These are phyloP conservation scores for Heliconius hortense DNA, from an alignment of 2,888 invertebrate species.

Conservation along the genomic window DNA sequence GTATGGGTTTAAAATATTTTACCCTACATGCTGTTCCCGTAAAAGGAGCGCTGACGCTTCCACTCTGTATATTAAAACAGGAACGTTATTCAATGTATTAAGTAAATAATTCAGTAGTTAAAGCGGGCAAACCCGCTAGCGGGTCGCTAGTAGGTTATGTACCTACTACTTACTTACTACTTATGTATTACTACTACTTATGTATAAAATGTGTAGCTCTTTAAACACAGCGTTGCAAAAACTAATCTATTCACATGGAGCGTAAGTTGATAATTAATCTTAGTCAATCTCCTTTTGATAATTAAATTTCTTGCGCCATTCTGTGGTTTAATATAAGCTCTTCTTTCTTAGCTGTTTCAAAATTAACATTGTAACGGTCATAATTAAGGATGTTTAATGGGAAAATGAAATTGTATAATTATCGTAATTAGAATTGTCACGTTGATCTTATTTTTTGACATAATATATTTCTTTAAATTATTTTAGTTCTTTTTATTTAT, in stretches of 20 bases:
- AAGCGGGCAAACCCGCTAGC: no score
- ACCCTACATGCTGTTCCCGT: no score
- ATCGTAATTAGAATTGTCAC: background rate
- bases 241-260: slow-evolving; percentile 12
- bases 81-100: no score
- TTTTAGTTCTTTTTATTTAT: no score
- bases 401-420: background rate
- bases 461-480: no score
- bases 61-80: no score
- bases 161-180: no score
- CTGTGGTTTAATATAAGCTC: slow-evolving; percentile 20
- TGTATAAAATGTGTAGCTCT: background rate
- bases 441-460: background rate
- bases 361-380: slow-evolving; percentile 2
- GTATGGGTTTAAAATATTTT: no score
- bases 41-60: no score
- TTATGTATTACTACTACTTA: no score
- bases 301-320: background rate
- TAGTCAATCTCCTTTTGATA: slow-evolving; percentile 12
- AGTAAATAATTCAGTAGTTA: no score
- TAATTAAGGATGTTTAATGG: slow-evolving; percentile 4
- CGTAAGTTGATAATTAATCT: slow-evolving; percentile 26
- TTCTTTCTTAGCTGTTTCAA: slow-evolving; percentile 15
- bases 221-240: background rate
- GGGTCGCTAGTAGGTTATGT: no score